Conservation (phyloP, 2,797 vertebrate species). For the Oreortyx pictus region DNA sequence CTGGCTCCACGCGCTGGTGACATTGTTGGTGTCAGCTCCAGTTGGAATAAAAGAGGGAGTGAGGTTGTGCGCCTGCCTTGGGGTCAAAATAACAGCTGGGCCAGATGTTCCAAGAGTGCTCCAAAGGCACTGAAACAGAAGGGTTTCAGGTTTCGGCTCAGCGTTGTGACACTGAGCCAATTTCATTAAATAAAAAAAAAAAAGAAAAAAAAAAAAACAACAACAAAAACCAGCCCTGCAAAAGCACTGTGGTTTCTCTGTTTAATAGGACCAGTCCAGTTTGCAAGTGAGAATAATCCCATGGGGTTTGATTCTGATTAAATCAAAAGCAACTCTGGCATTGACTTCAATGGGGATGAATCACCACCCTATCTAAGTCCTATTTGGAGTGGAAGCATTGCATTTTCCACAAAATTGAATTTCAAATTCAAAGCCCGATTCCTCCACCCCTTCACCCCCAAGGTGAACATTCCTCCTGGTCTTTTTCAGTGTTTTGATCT, state of each 20-base stretch:
- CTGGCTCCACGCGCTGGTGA: no score
- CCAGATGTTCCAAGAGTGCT: conserved; percentile 58
- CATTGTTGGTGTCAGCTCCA: background rate
- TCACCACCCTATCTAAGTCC: background rate
- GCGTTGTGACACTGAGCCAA: conserved; percentile 31
- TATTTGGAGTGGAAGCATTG: background rate
- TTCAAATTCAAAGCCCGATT: background rate
- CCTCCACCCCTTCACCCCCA: conserved; percentile 1
- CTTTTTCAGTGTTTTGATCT: background rate
- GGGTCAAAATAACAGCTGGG: conserved; percentile 50
- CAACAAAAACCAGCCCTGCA: background rate
- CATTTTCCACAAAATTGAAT: background rate
- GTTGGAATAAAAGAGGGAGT: background rate
- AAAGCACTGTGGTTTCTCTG: conserved; percentile 1
- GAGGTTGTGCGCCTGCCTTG: conserved; percentile 29
- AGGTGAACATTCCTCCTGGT: background rate
- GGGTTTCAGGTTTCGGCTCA: conserved; percentile 41
- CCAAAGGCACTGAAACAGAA: conserved; percentile 3
- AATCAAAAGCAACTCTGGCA: conserved; percentile 54
- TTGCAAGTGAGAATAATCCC: conserved; percentile 52
- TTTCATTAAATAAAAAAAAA: background rate
- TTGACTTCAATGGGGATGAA: conserved; percentile 37
- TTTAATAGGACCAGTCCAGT: conserved; percentile 25
- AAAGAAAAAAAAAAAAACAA: accelerated
- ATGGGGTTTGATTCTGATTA: conserved; percentile 43